Evolutionary conservation across 2,113 vertebrate genomes (phyloP).

Genomic region (Sylvilagus bachmani): DNA sequence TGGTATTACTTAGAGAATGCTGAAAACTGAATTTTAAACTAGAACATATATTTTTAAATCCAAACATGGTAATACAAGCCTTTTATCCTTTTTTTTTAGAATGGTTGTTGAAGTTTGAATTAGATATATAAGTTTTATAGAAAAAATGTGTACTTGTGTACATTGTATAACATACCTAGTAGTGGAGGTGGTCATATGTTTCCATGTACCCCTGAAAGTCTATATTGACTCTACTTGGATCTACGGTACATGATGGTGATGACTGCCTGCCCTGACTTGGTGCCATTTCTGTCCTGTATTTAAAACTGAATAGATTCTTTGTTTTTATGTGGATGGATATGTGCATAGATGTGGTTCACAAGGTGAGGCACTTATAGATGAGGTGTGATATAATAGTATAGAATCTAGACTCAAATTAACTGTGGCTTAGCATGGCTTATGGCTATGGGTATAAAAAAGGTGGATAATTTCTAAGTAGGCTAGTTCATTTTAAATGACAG

Average conservation of each 20-base stretch:
- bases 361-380: not conserved
- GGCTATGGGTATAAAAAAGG: not conserved
- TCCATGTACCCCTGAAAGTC: not conserved
- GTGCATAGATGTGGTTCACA: not conserved
- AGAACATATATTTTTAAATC: constrained; percentile 44
- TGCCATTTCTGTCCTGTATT: not conserved
- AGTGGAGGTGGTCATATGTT: not conserved
- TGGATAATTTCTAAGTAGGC: constrained; percentile 24
- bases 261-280: not conserved
- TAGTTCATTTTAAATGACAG: not conserved
- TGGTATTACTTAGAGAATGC: constrained; percentile 39
- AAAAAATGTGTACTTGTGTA: not conserved
- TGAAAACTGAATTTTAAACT: not conserved
- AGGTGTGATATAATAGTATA: not conserved
- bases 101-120: constrained; percentile 16
- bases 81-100: constrained; percentile 1
- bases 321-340: constrained; percentile 1
- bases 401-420: constrained; percentile 34
- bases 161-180: not conserved
- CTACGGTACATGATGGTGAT: not conserved
- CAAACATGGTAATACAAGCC: not conserved
- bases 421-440: not conserved
- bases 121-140: constrained; percentile 31
- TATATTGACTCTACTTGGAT: not conserved
- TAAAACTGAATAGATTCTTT: constrained; percentile 7